Conservation (phyloP, 2,888 invertebrate genomes). For the Acronicta aceris region DNA sequence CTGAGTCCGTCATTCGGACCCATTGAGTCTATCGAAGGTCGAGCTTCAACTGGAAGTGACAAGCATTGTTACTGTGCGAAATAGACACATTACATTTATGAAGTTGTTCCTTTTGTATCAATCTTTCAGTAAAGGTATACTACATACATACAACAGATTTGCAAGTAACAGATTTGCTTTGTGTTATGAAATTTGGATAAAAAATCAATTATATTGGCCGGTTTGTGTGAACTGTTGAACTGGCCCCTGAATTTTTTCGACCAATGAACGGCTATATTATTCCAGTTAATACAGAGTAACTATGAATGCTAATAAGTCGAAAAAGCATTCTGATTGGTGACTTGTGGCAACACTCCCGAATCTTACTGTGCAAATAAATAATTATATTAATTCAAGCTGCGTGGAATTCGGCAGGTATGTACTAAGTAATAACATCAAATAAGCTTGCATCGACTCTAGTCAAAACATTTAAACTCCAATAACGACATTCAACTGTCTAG, state of each 20-base stretch:
- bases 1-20: conserved; percentile 24
- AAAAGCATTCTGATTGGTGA: too few relatives aligned
- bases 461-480: background rate
- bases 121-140: too few relatives aligned
- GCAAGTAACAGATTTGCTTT: background rate
- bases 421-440: background rate
- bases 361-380: too few relatives aligned
- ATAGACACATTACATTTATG: conserved; percentile 28
- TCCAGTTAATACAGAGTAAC: too few relatives aligned
- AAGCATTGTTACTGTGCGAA: conserved; percentile 28
- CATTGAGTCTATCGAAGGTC: conserved; percentile 33
- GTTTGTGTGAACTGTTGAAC: too few relatives aligned
- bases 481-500: conserved; percentile 16
- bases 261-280: too few relatives aligned
- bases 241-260: too few relatives aligned
- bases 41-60: conserved; percentile 25
- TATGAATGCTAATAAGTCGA: too few relatives aligned
- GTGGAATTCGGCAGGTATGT: background rate
- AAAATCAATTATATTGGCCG: too few relatives aligned
- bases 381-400: too few relatives aligned
- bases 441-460: background rate
- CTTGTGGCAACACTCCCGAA: too few relatives aligned
- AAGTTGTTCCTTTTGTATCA: too few relatives aligned
- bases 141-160: background rate
- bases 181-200: background rate